Base-by-base conservation (phyloP, 2,113 vertebrate genomes). In the Aleadryas rufinucha region DNA sequence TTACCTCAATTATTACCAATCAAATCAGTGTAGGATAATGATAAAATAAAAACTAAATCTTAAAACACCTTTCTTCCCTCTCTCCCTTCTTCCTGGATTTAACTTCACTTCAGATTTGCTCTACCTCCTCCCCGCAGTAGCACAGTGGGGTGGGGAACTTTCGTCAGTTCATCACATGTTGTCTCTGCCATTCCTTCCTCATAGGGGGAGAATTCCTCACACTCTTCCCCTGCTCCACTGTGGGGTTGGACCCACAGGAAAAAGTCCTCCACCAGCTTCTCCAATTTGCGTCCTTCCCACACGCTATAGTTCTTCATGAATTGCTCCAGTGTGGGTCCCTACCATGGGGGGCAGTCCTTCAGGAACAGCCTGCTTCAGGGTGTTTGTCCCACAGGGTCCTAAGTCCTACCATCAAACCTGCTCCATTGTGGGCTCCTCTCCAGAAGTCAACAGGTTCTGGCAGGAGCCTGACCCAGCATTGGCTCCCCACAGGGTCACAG, bases 101-200 rank as follows among this genome's bases (percentile, higher is more conserved):
- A 52, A 20, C 7, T 69, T 88, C 7, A 19, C 14, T 60, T 47
- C 24, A 64, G 26, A 31, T 52, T 52, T 88, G 50, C 17, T 71
- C 49, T 64, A 31, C 17, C 18, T 49, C 33, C 14, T 39, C 9
- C 53, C 12, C 6, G 4, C 23, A 50, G 26, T 1, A 2, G 30
- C 20, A 65, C 41, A 57, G n/a, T 33, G 17, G 30, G 16, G 14
- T 63, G 41, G 24, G 30, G 30, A 80, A 18, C 42, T 64, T 54
- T 0, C 0, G 10, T 56, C 65, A 21, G 35, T 27, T 33, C 26
- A 37, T 57, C 17, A 19, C 23, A 8, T 11, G 3, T 56, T 19
- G 26, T 64, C 11, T 57, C 35, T 72, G 35, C 17, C 66, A 27
- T 44, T 49, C 42, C 35, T 64, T 64, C 26, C 22, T 57, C 27